Evolutionary conservation across 2,888 invertebrate genomes (phyloP).

Genomic region (Thyatira batis): DNA sequence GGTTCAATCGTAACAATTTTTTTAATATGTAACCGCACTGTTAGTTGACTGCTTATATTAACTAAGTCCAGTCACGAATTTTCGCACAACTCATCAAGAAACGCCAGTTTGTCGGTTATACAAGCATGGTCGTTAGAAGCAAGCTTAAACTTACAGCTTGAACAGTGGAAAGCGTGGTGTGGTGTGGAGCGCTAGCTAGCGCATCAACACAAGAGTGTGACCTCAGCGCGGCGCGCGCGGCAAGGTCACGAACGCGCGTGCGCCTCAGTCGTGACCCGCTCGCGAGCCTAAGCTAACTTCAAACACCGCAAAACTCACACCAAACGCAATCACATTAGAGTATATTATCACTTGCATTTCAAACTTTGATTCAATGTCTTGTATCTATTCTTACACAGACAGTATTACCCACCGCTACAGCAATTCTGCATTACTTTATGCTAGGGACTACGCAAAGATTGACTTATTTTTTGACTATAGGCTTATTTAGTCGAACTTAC

Average conservation of each 20-base stretch:
- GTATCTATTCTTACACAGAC: conserved; percentile 52
- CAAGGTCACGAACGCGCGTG: conserved; percentile 83
- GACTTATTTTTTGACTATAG: conserved; percentile 45
- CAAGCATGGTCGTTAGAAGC: conserved; percentile 18
- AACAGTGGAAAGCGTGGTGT: conserved; percentile 56
- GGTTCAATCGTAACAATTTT: no score
- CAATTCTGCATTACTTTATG: conserved; percentile 5
- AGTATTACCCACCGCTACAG: conserved; percentile 28
- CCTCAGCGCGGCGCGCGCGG: conserved; percentile 76
- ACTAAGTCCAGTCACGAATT: neutral
- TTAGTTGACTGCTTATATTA: neutral
- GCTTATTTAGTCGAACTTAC: neutral
- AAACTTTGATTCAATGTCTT: conserved; percentile 53
- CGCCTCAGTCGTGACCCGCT: conserved; percentile 80
- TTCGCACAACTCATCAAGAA: neutral
- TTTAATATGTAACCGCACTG: no score
- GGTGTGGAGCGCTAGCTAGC: conserved; percentile 54
- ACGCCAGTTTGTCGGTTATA: conserved; percentile 6
- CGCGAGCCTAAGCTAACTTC: conserved; percentile 57
- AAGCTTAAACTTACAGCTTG: conserved; percentile 17
- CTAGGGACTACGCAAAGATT: conserved; percentile 44
- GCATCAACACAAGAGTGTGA: conserved; percentile 75
- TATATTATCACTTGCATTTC: conserved; percentile 56
- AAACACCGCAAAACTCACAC: conserved; percentile 56
- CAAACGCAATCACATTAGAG: conserved; percentile 59